Evolutionary conservation across 2,797 vertebrate species (phyloP), one percentile per base, ranked within the genome.

Genomic region (Rhinichthys osculus): DNA sequence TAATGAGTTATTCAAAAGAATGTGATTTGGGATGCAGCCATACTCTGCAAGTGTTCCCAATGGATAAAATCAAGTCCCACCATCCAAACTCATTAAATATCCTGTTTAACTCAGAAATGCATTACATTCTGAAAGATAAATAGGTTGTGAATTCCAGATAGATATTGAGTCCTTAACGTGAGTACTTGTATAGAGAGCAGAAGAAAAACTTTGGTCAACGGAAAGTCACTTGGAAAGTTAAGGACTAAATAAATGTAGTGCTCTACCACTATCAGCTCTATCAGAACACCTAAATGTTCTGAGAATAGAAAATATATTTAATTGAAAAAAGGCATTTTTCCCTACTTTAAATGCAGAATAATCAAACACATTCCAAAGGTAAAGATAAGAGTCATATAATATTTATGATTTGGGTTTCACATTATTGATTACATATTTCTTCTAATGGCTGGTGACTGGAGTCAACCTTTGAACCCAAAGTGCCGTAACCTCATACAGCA

Each of bases 391-490:
- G 11, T 35, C 17, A 16, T 52, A 50, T 50, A 50, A 50, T 50
- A n/a, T 81, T 50, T 23, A 52, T 50, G 19, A 52, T 69, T 17
- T 35, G 21, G 7, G 30, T 52, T 17, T 80, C 27, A 47, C 59
- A 80, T 47, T 59, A 16, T 9, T 74, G 21, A 38, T 66, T 7
- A 27, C 6, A 30, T 81, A n/a, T 81, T 38, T 77, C 2, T 38
- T n/a, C 13, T 38, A 54, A 52, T 38, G 13, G 30, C 8, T 35
- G 30, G 21, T 69, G 59, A 81, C 27, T 33, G n/a, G 21, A 69
- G 66, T 40, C 23, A 57, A 71, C 47, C 67, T 57, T 82, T 82
- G 67, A 71, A 71, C 80, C 16, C 50, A 71, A 47, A 52, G 44
- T 70, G 47, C 5, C 0, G 8, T 57, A 40, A 27, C 13, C 14